Conservation (phyloP, 1,140 invertebrate species). For the Rhopalosiphum padi region DNA sequence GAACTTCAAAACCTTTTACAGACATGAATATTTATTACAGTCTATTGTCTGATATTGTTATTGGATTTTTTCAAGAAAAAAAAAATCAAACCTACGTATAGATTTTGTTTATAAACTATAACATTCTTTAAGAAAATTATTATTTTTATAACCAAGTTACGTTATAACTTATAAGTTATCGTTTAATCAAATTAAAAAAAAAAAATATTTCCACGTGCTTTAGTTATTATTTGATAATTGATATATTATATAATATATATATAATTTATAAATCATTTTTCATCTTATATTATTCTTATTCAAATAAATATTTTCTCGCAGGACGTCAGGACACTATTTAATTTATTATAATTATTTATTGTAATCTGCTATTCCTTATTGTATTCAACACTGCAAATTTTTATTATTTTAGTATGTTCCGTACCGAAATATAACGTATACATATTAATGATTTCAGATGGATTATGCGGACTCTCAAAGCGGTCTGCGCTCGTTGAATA, state of each 20-base stretch:
- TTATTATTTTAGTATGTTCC: not conserved
- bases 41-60: not conserved
- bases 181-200: not conserved
- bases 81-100: not conserved
- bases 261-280: not conserved
- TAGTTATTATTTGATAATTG: not conserved
- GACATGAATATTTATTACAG: slow-evolving; percentile 17
- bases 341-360: not conserved
- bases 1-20: slow-evolving; percentile 5
- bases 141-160: not conserved
- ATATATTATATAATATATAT: not conserved
- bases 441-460: slow-evolving; percentile 70
- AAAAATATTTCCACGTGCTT: not conserved
- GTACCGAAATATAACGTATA: not conserved
- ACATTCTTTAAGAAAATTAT: not conserved
- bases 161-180: not conserved
- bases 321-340: not conserved
- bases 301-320: not conserved
- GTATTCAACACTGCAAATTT: not conserved
- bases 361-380: not conserved
- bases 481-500: slow-evolving; percentile 49
- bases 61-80: not conserved
- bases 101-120: not conserved
- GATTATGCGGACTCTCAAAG: slow-evolving; percentile 73
- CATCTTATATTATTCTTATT: not conserved